Percentiles rank a stretch among this genome's conserved stretches.
These are phyloP conservation scores for Ariopsis seemanni DNA, from an alignment of 2,113 vertebrate genomes.

Conservation along the genomic window DNA sequence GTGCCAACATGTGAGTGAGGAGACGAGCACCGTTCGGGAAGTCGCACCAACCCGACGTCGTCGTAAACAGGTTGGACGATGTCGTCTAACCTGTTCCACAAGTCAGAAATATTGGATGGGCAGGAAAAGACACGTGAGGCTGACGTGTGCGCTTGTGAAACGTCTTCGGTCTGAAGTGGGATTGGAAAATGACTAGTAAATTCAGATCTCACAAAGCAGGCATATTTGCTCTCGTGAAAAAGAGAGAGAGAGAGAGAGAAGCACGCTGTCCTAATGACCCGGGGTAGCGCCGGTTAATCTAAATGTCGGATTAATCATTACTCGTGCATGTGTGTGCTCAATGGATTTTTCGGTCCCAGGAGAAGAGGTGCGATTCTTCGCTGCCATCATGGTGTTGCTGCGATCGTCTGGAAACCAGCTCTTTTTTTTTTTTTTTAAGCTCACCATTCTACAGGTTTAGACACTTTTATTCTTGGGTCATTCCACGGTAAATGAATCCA, in stretches of 20 bases:
- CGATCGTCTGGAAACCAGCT: not conserved
- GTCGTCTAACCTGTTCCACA: not conserved
- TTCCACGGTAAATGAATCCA: too few relatives aligned
- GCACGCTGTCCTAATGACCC: not conserved
- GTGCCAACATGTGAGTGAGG: not conserved
- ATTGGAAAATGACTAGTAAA: too few relatives aligned
- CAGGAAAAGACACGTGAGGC: not conserved
- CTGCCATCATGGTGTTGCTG: not conserved
- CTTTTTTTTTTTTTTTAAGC: not conserved
- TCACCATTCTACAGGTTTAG: too few relatives aligned
- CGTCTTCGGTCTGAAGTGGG: not conserved
- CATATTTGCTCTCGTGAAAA: not conserved
- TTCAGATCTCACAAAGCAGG: not conserved
- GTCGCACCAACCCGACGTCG: not conserved
- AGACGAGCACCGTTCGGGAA: not conserved
- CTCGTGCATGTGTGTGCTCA: not conserved
- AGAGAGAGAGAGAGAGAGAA: not conserved
- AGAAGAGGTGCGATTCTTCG: not conserved
- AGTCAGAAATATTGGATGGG: not conserved
- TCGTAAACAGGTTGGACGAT: not conserved
- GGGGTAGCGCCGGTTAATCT: slow-evolving; percentile 2
- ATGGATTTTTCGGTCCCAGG: not conserved
- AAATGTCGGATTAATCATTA: slow-evolving; percentile 3
- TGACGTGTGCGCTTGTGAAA: not conserved
- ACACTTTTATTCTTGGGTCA: too few relatives aligned